Evolutionary conservation across 2,888 invertebrate species (phyloP), one percentile per base, ranked within the genome.

Genomic region (Phortica okadai): DNA sequence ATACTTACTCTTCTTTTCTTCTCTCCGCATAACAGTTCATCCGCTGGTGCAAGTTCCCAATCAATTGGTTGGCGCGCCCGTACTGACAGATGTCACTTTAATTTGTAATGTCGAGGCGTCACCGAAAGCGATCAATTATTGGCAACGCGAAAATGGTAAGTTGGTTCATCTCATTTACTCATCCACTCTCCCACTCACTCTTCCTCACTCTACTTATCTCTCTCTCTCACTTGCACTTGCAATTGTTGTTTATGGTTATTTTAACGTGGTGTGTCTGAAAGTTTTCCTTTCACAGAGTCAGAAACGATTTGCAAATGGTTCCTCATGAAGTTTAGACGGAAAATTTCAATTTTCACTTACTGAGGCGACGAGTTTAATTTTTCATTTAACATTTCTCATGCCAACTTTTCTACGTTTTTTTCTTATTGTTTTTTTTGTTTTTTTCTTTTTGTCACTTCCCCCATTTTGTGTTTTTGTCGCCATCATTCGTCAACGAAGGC

Each of bases 101-200:
- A 95, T 96, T 91, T 95, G 95, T 90, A 95, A 96, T 91, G 97
- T 97, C 77, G 97, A 97, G 91, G 97, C 97, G 76, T 97, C 97
- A 76, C 97, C 97, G 56, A 97, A 97, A 92, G 96, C 97, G 90
- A 97, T 97, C 93, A 97, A 97, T 94, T 97, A 97, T 92, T 97
- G 97, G 97, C 97, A 96, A 79, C 94, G 96, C 90, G 97, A 96
- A 91, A 95, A 95, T 89, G 97, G 97, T 97, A 92, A 94, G 94
- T 91, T 41, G n/a, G 11, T 33, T 64, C 64, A 54, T 69, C 25
- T 33, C 11, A 64, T 21, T 64, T 14, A 64, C 64, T 64, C 11
- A 41, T 2, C 10, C 7, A 59, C 59, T 59, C 33, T 33, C 33
- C 3, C 21, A 21, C 21, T 6, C 1, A 59, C 59, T 59, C 33